Evolutionary conservation across 2,113 vertebrate genomes (phyloP).

Genomic region (Lepus timidus): DNA sequence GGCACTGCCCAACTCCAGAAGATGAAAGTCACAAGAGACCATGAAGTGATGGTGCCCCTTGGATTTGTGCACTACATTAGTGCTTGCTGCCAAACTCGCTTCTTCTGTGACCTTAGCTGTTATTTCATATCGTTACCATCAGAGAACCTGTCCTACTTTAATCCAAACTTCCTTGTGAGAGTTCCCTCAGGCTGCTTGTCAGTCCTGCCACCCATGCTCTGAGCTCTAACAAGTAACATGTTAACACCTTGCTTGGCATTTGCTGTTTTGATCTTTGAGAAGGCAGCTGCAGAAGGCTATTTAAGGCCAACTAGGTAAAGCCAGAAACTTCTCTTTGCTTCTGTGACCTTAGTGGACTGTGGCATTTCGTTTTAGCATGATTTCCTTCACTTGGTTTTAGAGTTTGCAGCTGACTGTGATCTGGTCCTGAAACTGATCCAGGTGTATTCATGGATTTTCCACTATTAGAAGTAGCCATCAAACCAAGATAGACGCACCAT

Average conservation of each 20-base stretch:
- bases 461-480: background rate
- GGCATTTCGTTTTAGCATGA: background rate
- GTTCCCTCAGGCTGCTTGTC: background rate
- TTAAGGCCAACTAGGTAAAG: background rate
- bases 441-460: background rate
- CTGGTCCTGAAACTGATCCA: background rate
- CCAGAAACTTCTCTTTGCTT: background rate
- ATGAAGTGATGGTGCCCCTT: background rate
- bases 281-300: background rate
- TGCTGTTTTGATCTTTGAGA: slow-evolving; percentile 10
- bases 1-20: background rate
- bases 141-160: background rate
- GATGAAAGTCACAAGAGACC: background rate
- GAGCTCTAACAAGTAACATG: background rate
- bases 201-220: background rate
- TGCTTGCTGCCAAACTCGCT: background rate
- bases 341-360: background rate
- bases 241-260: background rate
- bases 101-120: background rate
- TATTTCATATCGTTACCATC: background rate
- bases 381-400: slow-evolving; percentile 10
- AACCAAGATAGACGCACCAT: background rate
- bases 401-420: background rate
- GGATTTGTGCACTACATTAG: background rate
- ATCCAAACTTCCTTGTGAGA: background rate